Percentiles rank a stretch among this genome's conserved stretches.
Evolutionary conservation across 2,113 vertebrate genomes (phyloP).

Genomic region (Callipepla californica): DNA sequence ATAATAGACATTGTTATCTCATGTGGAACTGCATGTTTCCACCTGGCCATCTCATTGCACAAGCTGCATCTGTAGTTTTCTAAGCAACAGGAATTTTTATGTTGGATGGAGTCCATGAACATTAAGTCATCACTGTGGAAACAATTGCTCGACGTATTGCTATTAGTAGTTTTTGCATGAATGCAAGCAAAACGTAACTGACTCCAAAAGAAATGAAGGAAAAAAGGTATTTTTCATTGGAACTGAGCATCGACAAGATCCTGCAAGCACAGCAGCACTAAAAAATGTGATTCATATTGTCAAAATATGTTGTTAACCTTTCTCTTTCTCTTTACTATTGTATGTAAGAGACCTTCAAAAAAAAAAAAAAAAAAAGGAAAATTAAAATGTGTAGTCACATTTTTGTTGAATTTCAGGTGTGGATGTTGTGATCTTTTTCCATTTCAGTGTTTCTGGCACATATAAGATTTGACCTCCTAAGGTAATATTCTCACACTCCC

Average conservation of each 20-base stretch:
- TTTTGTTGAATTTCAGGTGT: conserved; percentile 18
- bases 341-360: neutral
- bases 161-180: conserved; percentile 46
- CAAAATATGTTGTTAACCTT: neutral
- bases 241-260: neutral
- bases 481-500: neutral
- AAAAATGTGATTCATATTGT: neutral
- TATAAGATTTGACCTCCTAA: neutral
- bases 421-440: neutral
- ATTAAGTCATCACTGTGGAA: neutral
- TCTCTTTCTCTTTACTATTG: neutral
- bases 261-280: neutral
- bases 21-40: neutral
- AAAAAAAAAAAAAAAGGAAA: neutral
- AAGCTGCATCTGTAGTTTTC: neutral
- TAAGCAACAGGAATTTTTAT: neutral
- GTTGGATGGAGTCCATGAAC: neutral
- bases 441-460: neutral
- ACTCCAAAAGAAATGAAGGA: neutral
- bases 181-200: conserved; percentile 9
- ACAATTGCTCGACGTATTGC: conserved; percentile 26
- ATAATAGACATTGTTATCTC: neutral
- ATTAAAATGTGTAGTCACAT: conserved; percentile 8
- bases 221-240: neutral
- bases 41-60: neutral